These are phyloP conservation scores for Neolamprologus tretocephalus DNA, from an alignment of 2,113 vertebrate species.

Conservation along the genomic window DNA sequence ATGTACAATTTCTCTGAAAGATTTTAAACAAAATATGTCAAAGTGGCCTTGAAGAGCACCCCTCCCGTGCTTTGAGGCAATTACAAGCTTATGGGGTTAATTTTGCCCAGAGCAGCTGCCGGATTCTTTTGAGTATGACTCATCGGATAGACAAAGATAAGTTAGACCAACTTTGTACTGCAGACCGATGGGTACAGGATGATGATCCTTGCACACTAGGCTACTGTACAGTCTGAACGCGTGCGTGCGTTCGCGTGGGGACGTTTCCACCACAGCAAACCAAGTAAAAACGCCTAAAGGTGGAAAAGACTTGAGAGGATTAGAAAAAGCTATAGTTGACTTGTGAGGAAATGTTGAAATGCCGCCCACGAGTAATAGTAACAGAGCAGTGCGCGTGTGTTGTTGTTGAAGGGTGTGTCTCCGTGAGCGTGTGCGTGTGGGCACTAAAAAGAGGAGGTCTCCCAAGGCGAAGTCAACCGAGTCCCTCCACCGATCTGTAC, in stretches of 20 bases:
- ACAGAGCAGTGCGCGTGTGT: neutral
- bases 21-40: neutral
- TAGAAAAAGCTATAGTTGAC: neutral
- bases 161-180: neutral
- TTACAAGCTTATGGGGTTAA: neutral
- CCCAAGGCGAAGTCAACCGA: neutral
- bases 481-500: neutral
- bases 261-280: neutral
- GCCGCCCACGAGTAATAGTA: neutral
- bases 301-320: neutral
- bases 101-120: neutral
- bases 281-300: neutral
- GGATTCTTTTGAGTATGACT: slow-evolving; percentile 41
- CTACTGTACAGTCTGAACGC: neutral
- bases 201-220: neutral
- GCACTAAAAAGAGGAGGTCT: slow-evolving; percentile 30
- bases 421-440: neutral
- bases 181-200: neutral
- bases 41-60: neutral
- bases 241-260: neutral
- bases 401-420: slow-evolving; percentile 50
- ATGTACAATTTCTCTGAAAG: neutral
- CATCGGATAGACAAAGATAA: neutral
- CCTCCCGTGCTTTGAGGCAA: neutral
- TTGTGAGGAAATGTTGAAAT: neutral